Evolutionary conservation across 2,797 vertebrate genomes (phyloP), one percentile per base, ranked within the genome.

Genomic region (Urophycis tenuis): DNA sequence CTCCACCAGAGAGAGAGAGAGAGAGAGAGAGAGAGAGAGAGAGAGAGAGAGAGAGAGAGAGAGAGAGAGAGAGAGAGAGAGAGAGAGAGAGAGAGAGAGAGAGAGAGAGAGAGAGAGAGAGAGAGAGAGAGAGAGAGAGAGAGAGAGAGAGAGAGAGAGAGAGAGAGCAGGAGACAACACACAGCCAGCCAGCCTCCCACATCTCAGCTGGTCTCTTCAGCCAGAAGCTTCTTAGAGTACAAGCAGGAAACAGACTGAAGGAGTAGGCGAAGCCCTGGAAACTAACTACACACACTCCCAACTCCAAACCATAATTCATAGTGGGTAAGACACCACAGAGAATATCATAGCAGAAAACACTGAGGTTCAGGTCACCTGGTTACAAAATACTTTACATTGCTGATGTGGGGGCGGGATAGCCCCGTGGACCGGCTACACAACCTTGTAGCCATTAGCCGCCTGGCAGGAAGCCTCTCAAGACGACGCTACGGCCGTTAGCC

Each of bases 401-500:
- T 49, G 5, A 49, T 17, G 15, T 5, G 15, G 15, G 45, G 45
- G 45, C 10, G 19, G 41, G 41, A 45, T 17, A 45, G 45, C 19
- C 45, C 19, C 5, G 36, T 39, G n/a, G n/a, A n/a, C n/a, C n/a
- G n/a, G n/a, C n/a, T n/a, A n/a, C n/a, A n/a, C n/a, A n/a, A n/a
- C n/a, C n/a, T n/a, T n/a, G n/a, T n/a, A n/a, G n/a, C n/a, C n/a
- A n/a, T n/a, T n/a, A n/a, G n/a, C n/a, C n/a, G n/a, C n/a, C 15
- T 60, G 49, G 15, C 5, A 39, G 11, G 36, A 12, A 9, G 36
- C 39, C 1, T 12, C 49, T 6, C 60, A 64, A 64, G 10, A 64
- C 25, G 15, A 1, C 15, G 22, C 74, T 77, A 5, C 15, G 76
- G 86, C 84, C 76, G 85, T 80, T 75, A 30, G 76, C 84, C 79